Evolutionary conservation across 2,888 invertebrate species (phyloP).

Genomic region (Saturnia japonica): DNA sequence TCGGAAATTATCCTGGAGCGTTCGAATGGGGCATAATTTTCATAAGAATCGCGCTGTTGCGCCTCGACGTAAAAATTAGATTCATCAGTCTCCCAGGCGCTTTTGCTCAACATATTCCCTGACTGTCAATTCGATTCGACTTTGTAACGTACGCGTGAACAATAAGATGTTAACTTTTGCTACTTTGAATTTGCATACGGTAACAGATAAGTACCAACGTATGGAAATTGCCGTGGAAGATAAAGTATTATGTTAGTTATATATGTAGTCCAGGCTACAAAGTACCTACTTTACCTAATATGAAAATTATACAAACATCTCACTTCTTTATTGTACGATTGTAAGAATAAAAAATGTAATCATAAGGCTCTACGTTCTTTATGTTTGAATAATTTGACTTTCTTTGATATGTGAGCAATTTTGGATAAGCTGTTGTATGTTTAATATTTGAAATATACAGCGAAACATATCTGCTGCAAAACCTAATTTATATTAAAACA

Average conservation of each 20-base stretch:
- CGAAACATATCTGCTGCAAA: background rate
- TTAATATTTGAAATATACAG: background rate
- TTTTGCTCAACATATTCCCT: conserved; percentile 62
- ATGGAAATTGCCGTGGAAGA: conserved; percentile 19
- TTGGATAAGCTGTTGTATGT: conserved; percentile 42
- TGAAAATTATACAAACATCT: conserved; percentile 53
- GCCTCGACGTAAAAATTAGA: conserved; percentile 73
- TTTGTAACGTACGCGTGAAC: conserved; percentile 67
- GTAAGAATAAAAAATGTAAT: conserved; percentile 36
- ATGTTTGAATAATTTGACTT: conserved; percentile 61
- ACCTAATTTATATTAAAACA: too few species aligned
- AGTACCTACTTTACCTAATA: conserved; percentile 32
- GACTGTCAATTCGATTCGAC: conserved; percentile 67
- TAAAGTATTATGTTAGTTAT: conserved; percentile 25
- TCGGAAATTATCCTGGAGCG: conserved; percentile 70
- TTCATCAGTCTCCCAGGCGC: conserved; percentile 70
- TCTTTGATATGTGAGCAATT: conserved; percentile 42
- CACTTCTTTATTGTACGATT: conserved; percentile 49
- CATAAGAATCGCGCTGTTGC: conserved; percentile 71
- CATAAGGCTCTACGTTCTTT: conserved; percentile 62
- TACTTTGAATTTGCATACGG: conserved; percentile 57
- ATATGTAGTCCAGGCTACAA: background rate
- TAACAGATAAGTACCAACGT: conserved; percentile 36
- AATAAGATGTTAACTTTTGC: conserved; percentile 61
- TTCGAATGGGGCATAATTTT: conserved; percentile 79